Evolutionary conservation across 2,113 vertebrate species (phyloP).

Genomic region (Boulengerochromis microlepis): DNA sequence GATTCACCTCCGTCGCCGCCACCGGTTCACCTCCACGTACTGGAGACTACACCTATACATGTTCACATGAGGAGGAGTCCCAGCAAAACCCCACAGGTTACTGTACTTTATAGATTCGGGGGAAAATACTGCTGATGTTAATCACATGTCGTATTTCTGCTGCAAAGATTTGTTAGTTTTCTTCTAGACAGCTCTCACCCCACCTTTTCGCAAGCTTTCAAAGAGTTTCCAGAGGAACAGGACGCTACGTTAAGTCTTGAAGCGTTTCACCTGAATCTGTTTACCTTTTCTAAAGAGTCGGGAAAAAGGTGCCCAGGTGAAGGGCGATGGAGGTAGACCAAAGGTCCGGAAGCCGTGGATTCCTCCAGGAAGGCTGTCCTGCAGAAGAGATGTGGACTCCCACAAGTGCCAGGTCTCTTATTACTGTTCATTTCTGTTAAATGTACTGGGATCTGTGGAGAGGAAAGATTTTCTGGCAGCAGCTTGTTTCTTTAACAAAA

Average conservation of each 20-base stretch:
- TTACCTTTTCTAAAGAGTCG: not conserved
- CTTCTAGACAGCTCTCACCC: not conserved
- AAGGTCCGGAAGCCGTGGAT: conserved; percentile 85
- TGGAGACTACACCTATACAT: conserved; percentile 87
- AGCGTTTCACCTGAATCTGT: not conserved
- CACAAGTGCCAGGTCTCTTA: conserved; percentile 77
- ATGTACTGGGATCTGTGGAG: not conserved
- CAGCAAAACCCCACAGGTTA: conserved; percentile 47
- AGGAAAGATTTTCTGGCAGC: not conserved
- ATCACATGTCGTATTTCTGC: not conserved
- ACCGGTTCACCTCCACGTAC: conserved; percentile 89
- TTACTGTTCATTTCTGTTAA: not conserved
- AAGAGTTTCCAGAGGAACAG: not conserved
- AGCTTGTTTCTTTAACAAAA: not conserved
- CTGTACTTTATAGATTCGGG: not conserved
- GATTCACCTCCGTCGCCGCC: conserved; percentile 80
- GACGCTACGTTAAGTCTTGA: not conserved
- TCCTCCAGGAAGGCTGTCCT: conserved; percentile 81
- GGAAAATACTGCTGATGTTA: not conserved
- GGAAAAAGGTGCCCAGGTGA: conserved; percentile 58
- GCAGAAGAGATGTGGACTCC: conserved; percentile 53
- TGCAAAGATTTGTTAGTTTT: not conserved
- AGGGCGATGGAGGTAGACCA: conserved; percentile 62
- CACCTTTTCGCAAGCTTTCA: not conserved
- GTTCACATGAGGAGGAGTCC: conserved; percentile 89